Evolutionary conservation across 2,797 vertebrate genomes (phyloP).

Genomic region (Acridotheres tristis): DNA sequence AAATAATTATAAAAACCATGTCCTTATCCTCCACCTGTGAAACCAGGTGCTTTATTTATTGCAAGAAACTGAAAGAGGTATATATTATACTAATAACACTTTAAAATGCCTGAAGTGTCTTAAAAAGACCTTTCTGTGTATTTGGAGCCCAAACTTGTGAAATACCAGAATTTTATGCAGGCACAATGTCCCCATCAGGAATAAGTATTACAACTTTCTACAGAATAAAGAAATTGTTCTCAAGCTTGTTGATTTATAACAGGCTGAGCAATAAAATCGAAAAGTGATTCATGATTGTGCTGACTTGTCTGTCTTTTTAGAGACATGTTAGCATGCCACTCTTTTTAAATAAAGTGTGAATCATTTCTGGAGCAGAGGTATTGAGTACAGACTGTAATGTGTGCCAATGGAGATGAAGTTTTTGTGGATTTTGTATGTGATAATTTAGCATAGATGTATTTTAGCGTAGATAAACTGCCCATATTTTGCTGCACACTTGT

Average conservation of each 20-base stretch:
- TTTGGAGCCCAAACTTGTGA: not conserved
- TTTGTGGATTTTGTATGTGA: not conserved
- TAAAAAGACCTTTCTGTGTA: not conserved
- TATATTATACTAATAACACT: not conserved
- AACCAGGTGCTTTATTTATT: slow-evolving; percentile 50
- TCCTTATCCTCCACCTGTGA: slow-evolving; percentile 18
- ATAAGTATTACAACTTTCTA: not conserved
- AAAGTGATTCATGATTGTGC: not conserved
- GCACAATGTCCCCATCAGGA: not conserved
- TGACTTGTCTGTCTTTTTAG: not conserved
- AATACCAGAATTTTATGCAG: not conserved
- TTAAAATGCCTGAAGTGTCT: not conserved
- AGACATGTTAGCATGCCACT: not conserved
- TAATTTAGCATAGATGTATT: not conserved
- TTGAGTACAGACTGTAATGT: not conserved
- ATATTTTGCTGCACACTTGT: not conserved
- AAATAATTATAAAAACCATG: not conserved
- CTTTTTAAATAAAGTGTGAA: not conserved
- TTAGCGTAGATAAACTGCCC: not conserved
- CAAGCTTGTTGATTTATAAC: not conserved
- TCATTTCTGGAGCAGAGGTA: not conserved
- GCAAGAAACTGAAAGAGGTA: not conserved
- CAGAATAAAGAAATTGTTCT: not conserved
- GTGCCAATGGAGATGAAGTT: not conserved
- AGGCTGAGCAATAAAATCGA: not conserved